Base-by-base conservation (phyloP, 2,113 vertebrate genomes). In the Alexandromys fortis region DNA sequence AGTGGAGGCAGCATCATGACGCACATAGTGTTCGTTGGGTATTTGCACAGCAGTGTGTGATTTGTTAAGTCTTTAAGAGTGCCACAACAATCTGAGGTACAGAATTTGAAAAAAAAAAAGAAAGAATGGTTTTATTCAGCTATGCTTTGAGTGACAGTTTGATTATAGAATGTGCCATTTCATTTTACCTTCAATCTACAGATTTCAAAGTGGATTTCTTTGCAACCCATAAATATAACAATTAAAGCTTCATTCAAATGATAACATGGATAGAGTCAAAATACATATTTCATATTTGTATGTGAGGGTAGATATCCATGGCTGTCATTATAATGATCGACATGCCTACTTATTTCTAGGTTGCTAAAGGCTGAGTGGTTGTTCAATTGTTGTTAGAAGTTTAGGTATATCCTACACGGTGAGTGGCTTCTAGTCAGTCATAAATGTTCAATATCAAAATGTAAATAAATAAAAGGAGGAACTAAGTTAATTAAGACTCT, bases 161-260 rank as follows among this genome's bases (percentile, higher is more conserved):
- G 73, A 90, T 90, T 95, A 38, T 75, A 88, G 88, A 95, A 38
- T 72, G 28, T 77, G n/a, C 72, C 67, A 79, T 89, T 95, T 94
- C 79, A 58, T 94, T 96, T 96, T 92, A 89, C 65, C 81, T 86
- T 95, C 73, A 82, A 55, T 89, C 38, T 94, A 45, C 19, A 89
- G 30, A 92, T 86, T 93, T 82, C 94, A 63, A 82, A 94, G 61
- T 79, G 11, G 3, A 82, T 95, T 89, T 86, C 76, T 88, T 89
- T 83, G 21, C 68, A 93, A 94, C 73, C 13, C 49, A 68, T 90
- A 88, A 94, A 72, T 92, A 92, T 63, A 95, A 91, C 24, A 94
- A 72, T 96, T 92, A 89, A 89, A 91, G 12, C 19, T 79, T 85
- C 38, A 73, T 28, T 93, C 55, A 82, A 10, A 85, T 4, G 87